These are phyloP conservation scores for Phymastichus coffea DNA, from an alignment of 1,140 invertebrate species.

Conservation along the genomic window DNA sequence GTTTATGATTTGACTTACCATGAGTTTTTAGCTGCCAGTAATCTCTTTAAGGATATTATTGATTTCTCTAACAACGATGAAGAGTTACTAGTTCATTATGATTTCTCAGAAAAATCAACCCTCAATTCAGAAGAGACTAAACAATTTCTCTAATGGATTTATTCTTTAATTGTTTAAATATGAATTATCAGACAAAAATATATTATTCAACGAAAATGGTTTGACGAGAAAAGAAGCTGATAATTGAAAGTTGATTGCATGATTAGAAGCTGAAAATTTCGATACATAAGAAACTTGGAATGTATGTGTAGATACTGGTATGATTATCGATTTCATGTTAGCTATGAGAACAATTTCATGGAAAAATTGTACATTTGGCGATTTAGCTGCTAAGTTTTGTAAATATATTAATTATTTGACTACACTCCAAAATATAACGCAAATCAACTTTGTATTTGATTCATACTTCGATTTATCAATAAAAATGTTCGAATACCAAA, in stretches of 20 bases:
- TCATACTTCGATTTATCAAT: neutral
- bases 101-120: too few relatives aligned
- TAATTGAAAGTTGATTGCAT: neutral
- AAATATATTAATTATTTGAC: neutral
- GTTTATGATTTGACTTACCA: neutral
- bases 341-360: neutral
- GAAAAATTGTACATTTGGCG: neutral
- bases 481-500: neutral
- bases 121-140: too few relatives aligned
- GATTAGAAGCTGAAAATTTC: neutral
- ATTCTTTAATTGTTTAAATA: neutral
- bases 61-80: neutral
- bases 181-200: neutral
- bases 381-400: neutral
- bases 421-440: neutral
- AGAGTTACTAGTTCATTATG: neutral
- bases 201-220: neutral
- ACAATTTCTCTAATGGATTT: too few relatives aligned
- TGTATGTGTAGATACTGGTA: neutral
- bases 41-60: neutral
- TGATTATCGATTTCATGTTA: neutral
- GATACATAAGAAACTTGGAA: neutral
- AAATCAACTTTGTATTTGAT: conserved; percentile 19
- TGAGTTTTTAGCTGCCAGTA: neutral
- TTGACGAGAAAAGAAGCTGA: neutral